A percentile compares a stretch with the other conserved stretches of the same genome.
phyloP scores from a whole-genome alignment of 2,888 invertebrate genomes.

The Pristionchus fissidentatus region DNA sequence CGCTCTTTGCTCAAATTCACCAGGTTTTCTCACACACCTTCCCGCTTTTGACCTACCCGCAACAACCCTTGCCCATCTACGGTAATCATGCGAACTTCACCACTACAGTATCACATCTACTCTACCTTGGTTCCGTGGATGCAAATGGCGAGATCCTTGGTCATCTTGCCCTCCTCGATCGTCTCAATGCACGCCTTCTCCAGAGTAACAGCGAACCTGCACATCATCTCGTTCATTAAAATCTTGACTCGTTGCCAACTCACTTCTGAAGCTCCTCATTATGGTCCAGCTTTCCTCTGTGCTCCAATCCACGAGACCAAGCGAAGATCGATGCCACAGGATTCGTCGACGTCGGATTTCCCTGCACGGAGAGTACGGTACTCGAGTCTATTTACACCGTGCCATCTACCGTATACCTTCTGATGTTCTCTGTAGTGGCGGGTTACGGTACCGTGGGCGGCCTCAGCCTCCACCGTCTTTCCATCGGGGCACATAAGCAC shows the following conservation, averaged over 20 bases:
- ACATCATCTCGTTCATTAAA: neutral
- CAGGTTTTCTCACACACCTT: too few relatives aligned
- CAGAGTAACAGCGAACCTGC: slow-evolving; percentile 82
- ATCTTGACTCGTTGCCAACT: slow-evolving; percentile 16
- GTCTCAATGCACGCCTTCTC: slow-evolving; percentile 89
- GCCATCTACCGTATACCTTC: slow-evolving; percentile 51
- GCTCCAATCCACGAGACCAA: slow-evolving; percentile 89
- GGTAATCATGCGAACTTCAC: neutral
- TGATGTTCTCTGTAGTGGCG: slow-evolving; percentile 78
- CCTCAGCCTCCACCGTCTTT: slow-evolving; percentile 80
- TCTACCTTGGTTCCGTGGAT: slow-evolving; percentile 84
- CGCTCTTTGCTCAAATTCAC: too few relatives aligned
- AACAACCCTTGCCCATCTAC: too few relatives aligned
- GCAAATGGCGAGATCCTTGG: slow-evolving; percentile 89
- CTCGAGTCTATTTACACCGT: neutral
- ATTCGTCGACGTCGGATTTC: slow-evolving; percentile 89
- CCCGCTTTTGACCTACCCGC: too few relatives aligned
- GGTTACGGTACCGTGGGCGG: slow-evolving; percentile 81
- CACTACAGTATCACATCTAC: neutral
- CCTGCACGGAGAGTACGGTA: slow-evolving; percentile 78
- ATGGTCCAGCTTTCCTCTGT: slow-evolving; percentile 87
- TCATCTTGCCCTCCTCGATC: slow-evolving; percentile 88
- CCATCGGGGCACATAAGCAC: slow-evolving; percentile 80
- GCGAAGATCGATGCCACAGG: slow-evolving; percentile 92
- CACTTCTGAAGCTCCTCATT: slow-evolving; percentile 84